Percentiles rank a stretch among this genome's conserved stretches.
phyloP scores from a whole-genome alignment of 2,888 invertebrate species.

The Drosophila rubida region DNA sequence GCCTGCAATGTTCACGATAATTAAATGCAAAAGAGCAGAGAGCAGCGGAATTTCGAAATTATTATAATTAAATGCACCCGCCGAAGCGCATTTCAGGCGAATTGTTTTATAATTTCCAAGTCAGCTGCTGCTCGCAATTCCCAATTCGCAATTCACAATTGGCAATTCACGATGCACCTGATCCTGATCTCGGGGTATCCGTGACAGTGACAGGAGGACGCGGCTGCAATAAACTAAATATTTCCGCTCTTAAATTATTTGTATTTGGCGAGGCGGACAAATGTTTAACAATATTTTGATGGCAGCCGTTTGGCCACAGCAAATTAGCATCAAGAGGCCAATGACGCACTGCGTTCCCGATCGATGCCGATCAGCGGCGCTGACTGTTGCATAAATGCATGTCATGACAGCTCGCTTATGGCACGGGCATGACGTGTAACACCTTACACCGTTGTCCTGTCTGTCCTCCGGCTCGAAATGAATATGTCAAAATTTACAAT shows the following conservation, averaged over 20 bases:
- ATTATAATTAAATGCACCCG: conserved; percentile 79
- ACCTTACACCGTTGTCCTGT: conserved; percentile 67
- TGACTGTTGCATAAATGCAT: conserved; percentile 77
- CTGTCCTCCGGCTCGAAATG: conserved; percentile 66
- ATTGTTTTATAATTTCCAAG: conserved; percentile 76
- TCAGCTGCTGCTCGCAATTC: conserved; percentile 47
- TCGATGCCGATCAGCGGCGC: conserved; percentile 32
- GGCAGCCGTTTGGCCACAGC: conserved; percentile 68
- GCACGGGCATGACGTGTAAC: conserved; percentile 66
- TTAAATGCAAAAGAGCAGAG: conserved; percentile 66
- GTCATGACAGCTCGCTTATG: conserved; percentile 66
- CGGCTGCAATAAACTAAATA: conserved; percentile 82
- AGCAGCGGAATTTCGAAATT: conserved; percentile 53
- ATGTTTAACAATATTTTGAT: conserved; percentile 79
- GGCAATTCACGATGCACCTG: conserved; percentile 61
- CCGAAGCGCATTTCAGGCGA: conserved; percentile 72
- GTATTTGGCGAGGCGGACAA: conserved; percentile 57
- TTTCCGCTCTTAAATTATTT: conserved; percentile 82
- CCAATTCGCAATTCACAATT: conserved; percentile 7
- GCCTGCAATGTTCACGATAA: conserved; percentile 71
- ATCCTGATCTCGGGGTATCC: conserved; percentile 38
- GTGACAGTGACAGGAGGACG: conserved; percentile 3
- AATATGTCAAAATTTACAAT: conserved; percentile 79
- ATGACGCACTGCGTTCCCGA: conserved; percentile 41
- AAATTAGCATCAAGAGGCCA: conserved; percentile 71